Evolutionary conservation across 2,888 invertebrate genomes (phyloP).

Genomic region (Microctonus hyperodae): DNA sequence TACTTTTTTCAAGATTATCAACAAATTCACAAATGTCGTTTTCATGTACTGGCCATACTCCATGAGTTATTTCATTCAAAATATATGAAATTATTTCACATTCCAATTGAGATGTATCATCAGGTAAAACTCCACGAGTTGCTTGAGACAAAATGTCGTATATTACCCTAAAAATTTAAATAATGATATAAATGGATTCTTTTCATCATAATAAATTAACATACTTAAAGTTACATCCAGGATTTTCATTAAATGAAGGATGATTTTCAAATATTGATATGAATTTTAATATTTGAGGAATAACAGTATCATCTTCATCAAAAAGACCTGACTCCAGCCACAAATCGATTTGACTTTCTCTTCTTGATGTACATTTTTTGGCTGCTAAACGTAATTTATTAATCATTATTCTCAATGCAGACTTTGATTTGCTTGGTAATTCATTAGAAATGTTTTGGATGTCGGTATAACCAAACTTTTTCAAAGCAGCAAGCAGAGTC

Average conservation of each 20-base stretch:
- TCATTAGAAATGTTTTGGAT: slow-evolving; percentile 42
- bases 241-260: slow-evolving; percentile 46
- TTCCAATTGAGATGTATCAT: slow-evolving; percentile 40
- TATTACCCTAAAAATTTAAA: slow-evolving; percentile 45
- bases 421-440: slow-evolving; percentile 44
- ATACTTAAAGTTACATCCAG: slow-evolving; percentile 47
- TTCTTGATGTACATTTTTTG: slow-evolving; percentile 32
- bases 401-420: slow-evolving; percentile 47
- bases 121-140: slow-evolving; percentile 37
- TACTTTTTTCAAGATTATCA: slow-evolving; percentile 18
- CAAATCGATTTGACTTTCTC: slow-evolving; percentile 37
- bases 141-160: slow-evolving; percentile 53
- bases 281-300: slow-evolving; percentile 52
- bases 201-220: slow-evolving; percentile 13
- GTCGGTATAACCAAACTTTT: slow-evolving; percentile 49
- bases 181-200: neutral
- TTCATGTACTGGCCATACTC: slow-evolving; percentile 41
- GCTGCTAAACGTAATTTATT: slow-evolving; percentile 45
- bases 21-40: slow-evolving; percentile 27
- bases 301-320: slow-evolving; percentile 40
- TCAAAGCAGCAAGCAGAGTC: slow-evolving; percentile 47
- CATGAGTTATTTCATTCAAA: slow-evolving; percentile 41
- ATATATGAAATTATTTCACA: slow-evolving; percentile 39
- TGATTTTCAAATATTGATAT: slow-evolving; percentile 53
- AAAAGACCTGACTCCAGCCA: slow-evolving; percentile 49